Percentiles rank a stretch among this genome's conserved stretches.
phyloP scores from a whole-genome alignment of 2,797 vertebrate genomes.

The Molothrus ater region DNA sequence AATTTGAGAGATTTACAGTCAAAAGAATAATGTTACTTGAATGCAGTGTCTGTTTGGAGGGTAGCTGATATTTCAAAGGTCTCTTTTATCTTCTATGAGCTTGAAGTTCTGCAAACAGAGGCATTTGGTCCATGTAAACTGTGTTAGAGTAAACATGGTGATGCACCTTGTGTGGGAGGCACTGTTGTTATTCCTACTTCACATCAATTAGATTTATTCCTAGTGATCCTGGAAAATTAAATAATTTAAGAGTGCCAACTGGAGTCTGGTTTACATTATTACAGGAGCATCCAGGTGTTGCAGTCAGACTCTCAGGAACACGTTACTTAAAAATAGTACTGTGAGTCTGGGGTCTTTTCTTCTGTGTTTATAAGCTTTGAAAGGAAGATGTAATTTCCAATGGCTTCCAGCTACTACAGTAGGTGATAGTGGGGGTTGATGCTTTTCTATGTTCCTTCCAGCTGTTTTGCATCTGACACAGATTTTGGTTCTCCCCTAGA shows the following conservation, averaged over 20 bases:
- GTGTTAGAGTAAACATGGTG: not conserved
- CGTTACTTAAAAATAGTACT: not conserved
- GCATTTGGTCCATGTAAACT: not conserved
- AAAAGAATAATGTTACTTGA: not conserved
- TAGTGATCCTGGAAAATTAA: not conserved
- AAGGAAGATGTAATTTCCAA: not conserved
- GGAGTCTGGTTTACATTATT: not conserved
- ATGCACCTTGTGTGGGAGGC: not conserved
- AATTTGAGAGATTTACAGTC: not conserved
- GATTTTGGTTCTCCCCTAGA: not conserved
- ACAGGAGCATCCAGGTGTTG: not conserved
- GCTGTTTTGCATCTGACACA: not conserved
- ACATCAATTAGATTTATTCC: not conserved
- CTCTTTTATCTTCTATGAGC: not conserved
- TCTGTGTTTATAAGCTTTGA: not conserved
- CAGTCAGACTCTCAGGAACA: not conserved
- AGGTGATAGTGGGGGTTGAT: not conserved
- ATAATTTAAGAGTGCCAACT: not conserved
- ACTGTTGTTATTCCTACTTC: not conserved
- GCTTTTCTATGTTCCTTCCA: not conserved
- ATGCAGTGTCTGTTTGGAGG: not conserved
- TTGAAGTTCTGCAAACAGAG: not conserved
- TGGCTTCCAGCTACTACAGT: not conserved
- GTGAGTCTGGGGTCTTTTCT: not conserved
- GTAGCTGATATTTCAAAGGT: not conserved